Evolutionary conservation across 2,113 vertebrate species (phyloP).

Genomic region (Charina bottae): DNA sequence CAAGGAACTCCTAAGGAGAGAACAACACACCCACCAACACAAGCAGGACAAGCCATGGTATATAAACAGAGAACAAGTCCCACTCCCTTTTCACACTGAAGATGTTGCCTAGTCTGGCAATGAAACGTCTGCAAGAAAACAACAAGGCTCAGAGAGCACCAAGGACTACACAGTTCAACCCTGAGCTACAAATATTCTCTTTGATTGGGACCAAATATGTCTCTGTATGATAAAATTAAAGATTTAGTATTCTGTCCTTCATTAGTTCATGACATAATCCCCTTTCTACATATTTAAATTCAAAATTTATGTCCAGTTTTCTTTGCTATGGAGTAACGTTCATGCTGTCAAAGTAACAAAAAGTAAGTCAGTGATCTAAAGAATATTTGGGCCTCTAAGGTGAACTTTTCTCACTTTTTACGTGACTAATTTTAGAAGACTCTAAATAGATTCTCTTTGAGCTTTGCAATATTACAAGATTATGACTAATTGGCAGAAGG

Average conservation of each 20-base stretch:
- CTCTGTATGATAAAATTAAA: constrained; percentile 4
- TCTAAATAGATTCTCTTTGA: neutral
- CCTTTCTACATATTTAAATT: neutral
- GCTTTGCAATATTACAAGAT: neutral
- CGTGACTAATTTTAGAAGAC: neutral
- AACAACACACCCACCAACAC: no score
- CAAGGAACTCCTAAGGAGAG: no score
- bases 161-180: no score
- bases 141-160: no score
- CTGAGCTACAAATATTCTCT: no score
- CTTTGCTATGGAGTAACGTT: neutral
- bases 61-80: no score
- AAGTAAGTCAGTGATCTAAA: neutral
- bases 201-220: no score
- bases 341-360: neutral
- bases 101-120: no score
- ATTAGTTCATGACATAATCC: neutral
- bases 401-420: neutral
- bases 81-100: no score
- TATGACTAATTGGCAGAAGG: neutral
- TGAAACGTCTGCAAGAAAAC: no score
- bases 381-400: neutral
- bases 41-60: no score
- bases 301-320: neutral
- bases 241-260: neutral